Evolutionary conservation across 30 jellyfish, hydroid and myxozoan species (phyloP).

Genomic region (Phacellophora camtschatica): DNA sequence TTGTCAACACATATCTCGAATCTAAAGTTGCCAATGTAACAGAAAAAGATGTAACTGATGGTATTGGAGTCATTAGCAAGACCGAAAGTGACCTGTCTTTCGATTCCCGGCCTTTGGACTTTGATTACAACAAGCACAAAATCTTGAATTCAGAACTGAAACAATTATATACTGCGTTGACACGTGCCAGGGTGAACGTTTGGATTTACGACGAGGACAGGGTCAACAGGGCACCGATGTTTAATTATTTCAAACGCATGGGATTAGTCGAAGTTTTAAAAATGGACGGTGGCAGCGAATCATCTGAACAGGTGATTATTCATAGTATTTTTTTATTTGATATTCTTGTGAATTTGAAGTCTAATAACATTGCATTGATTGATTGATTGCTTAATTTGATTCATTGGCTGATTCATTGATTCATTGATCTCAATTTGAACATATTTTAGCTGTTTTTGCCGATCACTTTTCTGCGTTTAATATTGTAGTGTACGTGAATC

Average conservation of each 20-base stretch:
- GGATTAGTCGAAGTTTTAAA: constrained; percentile 55
- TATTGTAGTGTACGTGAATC: no score
- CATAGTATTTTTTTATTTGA: no score
- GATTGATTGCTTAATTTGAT: no score
- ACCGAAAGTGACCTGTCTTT: constrained; percentile 13
- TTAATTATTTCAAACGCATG: constrained; percentile 38
- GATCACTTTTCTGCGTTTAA: no score
- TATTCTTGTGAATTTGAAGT: no score
- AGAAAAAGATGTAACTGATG: background rate
- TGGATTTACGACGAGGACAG: constrained; percentile 90
- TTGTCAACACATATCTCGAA: constrained; percentile 29
- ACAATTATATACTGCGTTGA: constrained; percentile 84
- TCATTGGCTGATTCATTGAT: no score
- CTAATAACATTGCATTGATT: no score
- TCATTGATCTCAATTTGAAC: no score
- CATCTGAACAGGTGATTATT: no score
- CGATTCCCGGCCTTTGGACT: constrained; percentile 62
- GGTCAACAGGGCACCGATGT: constrained; percentile 79
- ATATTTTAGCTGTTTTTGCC: no score
- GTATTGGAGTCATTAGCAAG: background rate
- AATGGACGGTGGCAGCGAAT: constrained; percentile 40
- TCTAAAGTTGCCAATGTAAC: background rate
- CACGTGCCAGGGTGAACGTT: constrained; percentile 90
- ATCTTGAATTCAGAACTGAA: constrained; percentile 80
- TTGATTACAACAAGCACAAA: constrained; percentile 80